Conservation (phyloP, 64 coral and sea anemone genomes). For the Dendrophyllia cribrosa region DNA sequence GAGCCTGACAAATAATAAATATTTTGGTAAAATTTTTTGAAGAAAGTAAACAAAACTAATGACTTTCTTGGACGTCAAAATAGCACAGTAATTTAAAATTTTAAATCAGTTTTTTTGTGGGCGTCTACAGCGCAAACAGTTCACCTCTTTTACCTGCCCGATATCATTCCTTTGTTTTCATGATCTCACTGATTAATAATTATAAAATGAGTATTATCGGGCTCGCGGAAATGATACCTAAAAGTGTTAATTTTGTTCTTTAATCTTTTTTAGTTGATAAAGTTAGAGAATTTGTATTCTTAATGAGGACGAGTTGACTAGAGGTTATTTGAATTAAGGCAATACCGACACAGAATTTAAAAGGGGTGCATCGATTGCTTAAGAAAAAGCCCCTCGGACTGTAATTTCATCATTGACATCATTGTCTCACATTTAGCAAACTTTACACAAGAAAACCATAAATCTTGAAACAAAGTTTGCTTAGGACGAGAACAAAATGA, state of each 20-base stretch:
- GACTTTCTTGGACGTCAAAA: not conserved
- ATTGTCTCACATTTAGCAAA: not conserved
- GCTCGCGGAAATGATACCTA: not conserved
- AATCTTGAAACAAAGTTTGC: not conserved
- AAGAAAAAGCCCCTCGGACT: too few relatives aligned
- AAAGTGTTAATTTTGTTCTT: not conserved
- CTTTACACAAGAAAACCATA: not conserved
- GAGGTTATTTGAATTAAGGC: too few relatives aligned
- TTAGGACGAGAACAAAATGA: not conserved
- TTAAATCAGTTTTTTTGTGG: not conserved
- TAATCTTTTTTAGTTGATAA: too few relatives aligned
- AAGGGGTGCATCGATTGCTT: too few relatives aligned
- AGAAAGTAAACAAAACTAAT: not conserved
- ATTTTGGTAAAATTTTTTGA: not conserved
- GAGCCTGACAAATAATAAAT: not conserved
- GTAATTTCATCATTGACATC: too few relatives aligned
- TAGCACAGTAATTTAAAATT: not conserved
- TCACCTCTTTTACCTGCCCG: not conserved
- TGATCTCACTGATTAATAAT: not conserved
- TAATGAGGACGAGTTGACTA: too few relatives aligned
- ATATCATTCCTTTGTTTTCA: not conserved
- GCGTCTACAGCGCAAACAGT: not conserved
- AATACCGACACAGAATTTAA: too few relatives aligned
- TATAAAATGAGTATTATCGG: not conserved
- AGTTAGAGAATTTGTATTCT: too few relatives aligned